A percentile compares a stretch with the other conserved stretches of the same genome.
phyloP scores from a whole-genome alignment of 1,140 invertebrate genomes.

The Meloidogyne floridensis region DNA sequence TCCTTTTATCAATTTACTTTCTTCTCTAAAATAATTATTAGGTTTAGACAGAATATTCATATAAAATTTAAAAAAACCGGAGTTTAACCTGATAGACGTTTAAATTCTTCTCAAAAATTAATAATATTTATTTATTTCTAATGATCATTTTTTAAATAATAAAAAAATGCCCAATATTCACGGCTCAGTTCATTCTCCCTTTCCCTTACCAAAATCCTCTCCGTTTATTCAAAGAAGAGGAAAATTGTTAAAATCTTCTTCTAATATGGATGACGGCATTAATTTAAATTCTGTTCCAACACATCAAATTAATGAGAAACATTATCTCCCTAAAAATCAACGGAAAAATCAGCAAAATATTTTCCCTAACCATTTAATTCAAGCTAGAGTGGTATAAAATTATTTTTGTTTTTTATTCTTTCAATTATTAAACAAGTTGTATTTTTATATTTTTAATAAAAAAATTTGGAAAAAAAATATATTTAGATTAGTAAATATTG shows the following conservation, averaged over 20 bases:
- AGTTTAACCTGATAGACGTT: too few relatives aligned
- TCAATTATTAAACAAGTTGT: not conserved
- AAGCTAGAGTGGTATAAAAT: slow-evolving; percentile 5
- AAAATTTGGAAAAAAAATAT: too few relatives aligned
- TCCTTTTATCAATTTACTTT: too few relatives aligned
- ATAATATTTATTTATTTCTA: too few relatives aligned
- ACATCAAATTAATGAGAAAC: not conserved
- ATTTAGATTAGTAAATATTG: too few relatives aligned
- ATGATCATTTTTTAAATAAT: too few relatives aligned
- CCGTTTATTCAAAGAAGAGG: not conserved
- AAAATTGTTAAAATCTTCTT: slow-evolving; percentile 3
- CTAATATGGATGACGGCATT: not conserved
- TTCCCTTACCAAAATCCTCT: slow-evolving; percentile 4
- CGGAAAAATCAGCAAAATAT: not conserved
- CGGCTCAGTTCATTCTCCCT: not conserved
- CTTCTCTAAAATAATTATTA: too few relatives aligned
- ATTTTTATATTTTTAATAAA: not conserved
- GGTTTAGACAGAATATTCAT: too few relatives aligned
- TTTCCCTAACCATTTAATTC: not conserved
- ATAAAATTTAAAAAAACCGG: too few relatives aligned
- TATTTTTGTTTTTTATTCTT: not conserved
- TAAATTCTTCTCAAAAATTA: too few relatives aligned
- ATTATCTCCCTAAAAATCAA: not conserved
- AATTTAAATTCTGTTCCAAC: not conserved
- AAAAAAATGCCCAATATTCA: not conserved